A percentile compares a stretch with the other conserved stretches of the same genome.
Evolutionary conservation across 2,888 invertebrate species (phyloP).

Genomic region (Nebria brevicollis): DNA sequence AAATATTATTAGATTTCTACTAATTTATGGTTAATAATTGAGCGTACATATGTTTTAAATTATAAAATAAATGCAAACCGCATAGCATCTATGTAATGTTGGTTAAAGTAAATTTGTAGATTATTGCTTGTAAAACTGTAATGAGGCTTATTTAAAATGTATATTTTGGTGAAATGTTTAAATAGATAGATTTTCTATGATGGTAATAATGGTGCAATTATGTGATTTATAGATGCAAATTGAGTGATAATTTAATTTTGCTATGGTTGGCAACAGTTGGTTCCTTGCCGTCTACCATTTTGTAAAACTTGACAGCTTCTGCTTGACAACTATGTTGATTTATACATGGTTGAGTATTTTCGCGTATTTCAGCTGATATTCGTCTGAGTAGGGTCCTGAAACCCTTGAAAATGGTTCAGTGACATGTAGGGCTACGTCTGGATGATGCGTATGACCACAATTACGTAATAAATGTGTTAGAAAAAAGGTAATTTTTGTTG

Average conservation of each 20-base stretch:
- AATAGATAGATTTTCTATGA: too few species aligned
- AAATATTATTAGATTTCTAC: too few species aligned
- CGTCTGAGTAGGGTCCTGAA: slow-evolving; percentile 4
- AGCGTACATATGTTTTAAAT: background rate
- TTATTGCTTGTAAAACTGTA: too few species aligned
- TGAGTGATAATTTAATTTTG: slow-evolving; percentile 18
- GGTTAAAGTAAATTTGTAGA: background rate
- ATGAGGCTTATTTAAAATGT: background rate
- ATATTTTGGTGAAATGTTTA: background rate
- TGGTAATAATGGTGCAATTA: background rate
- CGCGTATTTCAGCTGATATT: slow-evolving; percentile 26
- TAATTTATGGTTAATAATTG: too few species aligned
- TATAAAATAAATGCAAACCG: background rate
- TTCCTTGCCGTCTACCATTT: slow-evolving; percentile 35
- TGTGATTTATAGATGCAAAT: background rate
- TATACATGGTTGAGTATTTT: slow-evolving; percentile 35
- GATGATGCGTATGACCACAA: slow-evolving; percentile 3
- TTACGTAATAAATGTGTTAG: slow-evolving; percentile 41
- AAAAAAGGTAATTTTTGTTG: slow-evolving; percentile 40
- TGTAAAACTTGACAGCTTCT: slow-evolving; percentile 46
- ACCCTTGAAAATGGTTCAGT: slow-evolving; percentile 3
- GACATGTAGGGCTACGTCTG: background rate
- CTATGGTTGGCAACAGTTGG: slow-evolving; percentile 31
- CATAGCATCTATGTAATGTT: background rate
- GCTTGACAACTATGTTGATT: slow-evolving; percentile 41